phyloP scores from a whole-genome alignment of 2,113 vertebrate genomes.

The Boleophthalmus pectinirostris region DNA sequence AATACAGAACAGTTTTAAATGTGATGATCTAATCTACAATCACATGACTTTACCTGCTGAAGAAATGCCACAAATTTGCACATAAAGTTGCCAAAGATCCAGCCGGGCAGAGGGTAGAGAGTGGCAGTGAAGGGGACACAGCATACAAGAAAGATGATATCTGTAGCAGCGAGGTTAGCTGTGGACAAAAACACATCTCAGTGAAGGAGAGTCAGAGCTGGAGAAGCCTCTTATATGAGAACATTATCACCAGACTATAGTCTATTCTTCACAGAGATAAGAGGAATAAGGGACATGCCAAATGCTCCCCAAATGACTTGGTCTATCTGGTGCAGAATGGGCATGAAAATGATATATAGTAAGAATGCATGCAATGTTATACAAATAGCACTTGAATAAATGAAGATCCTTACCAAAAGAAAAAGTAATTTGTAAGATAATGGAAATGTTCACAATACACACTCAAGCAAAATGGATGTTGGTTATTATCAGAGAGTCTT shows the following conservation, averaged over 20 bases:
- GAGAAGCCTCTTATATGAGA: not conserved
- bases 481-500: too few species aligned
- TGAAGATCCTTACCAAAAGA: not conserved
- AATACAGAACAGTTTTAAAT: not conserved
- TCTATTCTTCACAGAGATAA: not conserved
- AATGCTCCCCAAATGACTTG: not conserved
- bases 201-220: not conserved
- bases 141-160: conserved; percentile 85
- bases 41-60: conserved; percentile 75
- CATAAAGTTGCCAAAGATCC: conserved; percentile 86
- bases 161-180: conserved; percentile 84
- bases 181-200: conserved; percentile 21
- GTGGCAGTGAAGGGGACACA: conserved; percentile 85
- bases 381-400: not conserved
- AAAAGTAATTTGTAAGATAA: too few species aligned
- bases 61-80: conserved; percentile 85
- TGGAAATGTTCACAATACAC: too few species aligned
- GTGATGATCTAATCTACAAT: not conserved
- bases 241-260: not conserved
- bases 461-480: too few species aligned
- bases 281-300: not conserved
- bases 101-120: conserved; percentile 82
- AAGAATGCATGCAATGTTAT: too few species aligned
- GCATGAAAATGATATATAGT: not conserved
- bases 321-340: not conserved